Evolutionary conservation across 1,140 invertebrate genomes (phyloP), one percentile per base, ranked within the genome.

Genomic region (Armadillidium nasatum): DNA sequence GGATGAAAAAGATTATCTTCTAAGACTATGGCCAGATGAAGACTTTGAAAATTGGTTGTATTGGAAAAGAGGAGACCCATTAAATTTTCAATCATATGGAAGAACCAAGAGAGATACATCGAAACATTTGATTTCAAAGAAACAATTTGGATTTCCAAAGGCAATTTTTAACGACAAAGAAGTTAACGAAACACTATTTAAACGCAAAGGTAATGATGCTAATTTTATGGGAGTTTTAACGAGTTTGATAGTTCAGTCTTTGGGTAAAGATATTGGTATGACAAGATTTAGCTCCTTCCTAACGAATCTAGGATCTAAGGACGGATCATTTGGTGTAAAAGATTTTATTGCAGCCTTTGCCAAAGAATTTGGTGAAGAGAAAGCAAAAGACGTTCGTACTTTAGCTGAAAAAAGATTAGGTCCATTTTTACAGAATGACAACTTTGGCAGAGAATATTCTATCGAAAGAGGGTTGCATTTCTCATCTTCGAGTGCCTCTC

Each of bases 311-410:
- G 44, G 74, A 43, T 23, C 71, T 22, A 19, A 75, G 4, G 71
- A 77, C 23, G 77, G 75, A 10, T 73, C 66, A 23, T 75, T 75
- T 67, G 68, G 77, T n/a, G 43, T 70, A 9, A 74, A 79, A 11
- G 80, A 81, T 50, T 81, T 81, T 71, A 22, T 81, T 21, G 45
- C 66, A 4, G 80, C 80, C 7, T 81, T 81, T 43, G 66, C 80
- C 10, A 43, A 71, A n/a, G 77, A 81, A 44, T 81, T 81, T 70
- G 80, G 80, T 15, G 80, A 81, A 13, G 76, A 78, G 11, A 81
- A 81, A 70, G 70, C 78, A 15, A 70, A 50, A 7, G 70, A 73
- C 4, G 72, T 81, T 7, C 68, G 76, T 19, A 77, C 78, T 46
- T 23, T 81, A 44, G 80, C 80, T 1, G 50, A 66, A 10, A 69